Conservation (phyloP, 2,888 invertebrate species). For the Chironomus tentans region DNA sequence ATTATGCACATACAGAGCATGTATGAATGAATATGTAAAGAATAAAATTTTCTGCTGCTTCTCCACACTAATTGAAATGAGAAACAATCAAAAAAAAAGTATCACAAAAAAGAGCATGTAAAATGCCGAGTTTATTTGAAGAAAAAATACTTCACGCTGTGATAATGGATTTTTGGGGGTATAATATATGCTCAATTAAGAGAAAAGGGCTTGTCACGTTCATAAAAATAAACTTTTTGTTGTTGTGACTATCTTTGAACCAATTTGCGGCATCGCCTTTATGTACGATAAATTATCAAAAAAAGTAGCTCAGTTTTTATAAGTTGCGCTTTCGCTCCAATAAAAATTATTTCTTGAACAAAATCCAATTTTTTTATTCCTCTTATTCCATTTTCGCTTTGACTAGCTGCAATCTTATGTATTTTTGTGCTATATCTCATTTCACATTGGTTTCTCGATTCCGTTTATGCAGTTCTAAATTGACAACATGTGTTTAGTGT, state of each 20-base stretch:
- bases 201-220: constrained; percentile 24
- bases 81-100: constrained; percentile 22
- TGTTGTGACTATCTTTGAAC: neutral
- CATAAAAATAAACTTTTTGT: neutral
- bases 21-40: neutral
- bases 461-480: neutral
- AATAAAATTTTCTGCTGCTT: neutral
- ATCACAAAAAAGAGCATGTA: neutral
- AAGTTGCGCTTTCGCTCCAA: too few relatives aligned
- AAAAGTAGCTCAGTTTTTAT: neutral
- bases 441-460: neutral
- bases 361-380: too few relatives aligned
- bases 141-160: constrained; percentile 3
- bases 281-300: neutral
- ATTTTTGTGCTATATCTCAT: neutral
- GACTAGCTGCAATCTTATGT: too few relatives aligned
- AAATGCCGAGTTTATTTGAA: neutral
- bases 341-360: too few relatives aligned
- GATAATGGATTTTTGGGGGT: constrained; percentile 12
- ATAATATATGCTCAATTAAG: constrained; percentile 24
- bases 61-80: constrained; percentile 20
- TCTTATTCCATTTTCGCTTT: too few relatives aligned
- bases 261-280: neutral
- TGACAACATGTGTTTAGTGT: constrained; percentile 26
- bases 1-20: too few relatives aligned